Conservation (phyloP, 2,113 vertebrate genomes). For the Hystrix brachyura region DNA sequence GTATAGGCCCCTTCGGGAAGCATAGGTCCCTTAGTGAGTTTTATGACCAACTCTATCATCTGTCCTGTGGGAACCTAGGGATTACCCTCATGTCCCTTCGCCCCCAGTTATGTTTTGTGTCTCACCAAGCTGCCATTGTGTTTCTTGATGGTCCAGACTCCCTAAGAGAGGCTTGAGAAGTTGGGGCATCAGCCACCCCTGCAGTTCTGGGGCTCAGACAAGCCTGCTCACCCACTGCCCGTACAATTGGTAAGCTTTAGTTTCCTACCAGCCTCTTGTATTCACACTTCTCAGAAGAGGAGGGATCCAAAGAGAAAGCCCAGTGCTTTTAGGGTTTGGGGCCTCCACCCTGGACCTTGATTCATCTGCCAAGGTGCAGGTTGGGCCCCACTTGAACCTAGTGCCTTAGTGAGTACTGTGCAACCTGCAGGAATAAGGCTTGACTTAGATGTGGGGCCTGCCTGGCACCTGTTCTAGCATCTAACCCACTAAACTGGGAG, state of each 20-base stretch:
- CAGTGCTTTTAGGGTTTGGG: not conserved
- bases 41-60: not conserved
- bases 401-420: not conserved
- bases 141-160: not conserved
- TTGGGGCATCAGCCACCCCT: not conserved
- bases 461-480: not conserved
- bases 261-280: not conserved
- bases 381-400: not conserved
- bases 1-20: too few relatives aligned
- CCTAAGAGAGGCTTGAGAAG: not conserved
- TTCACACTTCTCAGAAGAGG: not conserved
- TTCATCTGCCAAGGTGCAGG: not conserved
- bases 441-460: rapidly evolving
- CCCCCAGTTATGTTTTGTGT: not conserved
- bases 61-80: not conserved
- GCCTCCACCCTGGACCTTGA: not conserved
- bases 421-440: not conserved
- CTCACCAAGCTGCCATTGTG: not conserved
- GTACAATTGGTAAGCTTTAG: too few relatives aligned
- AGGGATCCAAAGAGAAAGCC: not conserved
- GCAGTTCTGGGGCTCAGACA: not conserved
- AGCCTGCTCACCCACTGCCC: rapidly evolving
- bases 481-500: rapidly evolving
- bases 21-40: not conserved
- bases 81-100: too few relatives aligned